A percentile compares a stretch with the other conserved stretches of the same genome.
Evolutionary conservation across 2,113 vertebrate species (phyloP).

Genomic region (Phyllostomus hastatus): DNA sequence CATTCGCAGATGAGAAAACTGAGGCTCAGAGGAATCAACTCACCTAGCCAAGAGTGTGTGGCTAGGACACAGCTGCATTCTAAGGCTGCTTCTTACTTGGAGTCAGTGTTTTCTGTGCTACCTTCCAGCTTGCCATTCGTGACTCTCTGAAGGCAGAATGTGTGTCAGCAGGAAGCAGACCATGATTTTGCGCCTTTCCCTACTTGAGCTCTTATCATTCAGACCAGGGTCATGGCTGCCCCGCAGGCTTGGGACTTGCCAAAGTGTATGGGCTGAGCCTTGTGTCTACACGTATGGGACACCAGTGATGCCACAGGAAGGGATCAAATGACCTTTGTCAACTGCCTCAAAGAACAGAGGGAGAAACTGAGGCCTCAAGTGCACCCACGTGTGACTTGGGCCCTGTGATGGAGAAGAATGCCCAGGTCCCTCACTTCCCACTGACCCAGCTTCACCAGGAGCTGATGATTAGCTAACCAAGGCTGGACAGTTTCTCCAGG

Average conservation of each 20-base stretch:
- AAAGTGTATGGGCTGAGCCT: not conserved
- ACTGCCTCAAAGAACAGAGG: not conserved
- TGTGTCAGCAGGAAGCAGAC: not conserved
- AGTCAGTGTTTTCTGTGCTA: not conserved
- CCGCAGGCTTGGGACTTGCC: not conserved
- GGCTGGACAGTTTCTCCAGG: not conserved
- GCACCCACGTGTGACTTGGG: not conserved
- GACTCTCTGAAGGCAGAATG: not conserved
- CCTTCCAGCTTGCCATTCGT: not conserved
- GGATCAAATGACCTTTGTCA: not conserved
- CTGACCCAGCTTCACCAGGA: not conserved
- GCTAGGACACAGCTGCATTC: not conserved
- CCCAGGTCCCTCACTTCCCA: not conserved
- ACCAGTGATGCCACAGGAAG: not conserved
- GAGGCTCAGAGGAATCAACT: not conserved
- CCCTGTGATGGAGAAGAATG: fast-evolving
- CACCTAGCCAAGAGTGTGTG: not conserved
- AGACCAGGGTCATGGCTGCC: not conserved
- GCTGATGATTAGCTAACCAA: not conserved
- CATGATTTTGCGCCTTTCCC: not conserved
- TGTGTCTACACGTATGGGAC: not conserved
- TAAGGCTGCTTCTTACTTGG: not conserved
- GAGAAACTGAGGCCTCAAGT: not conserved
- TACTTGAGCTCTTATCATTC: not conserved
- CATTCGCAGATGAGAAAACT: not conserved